Base-by-base conservation (phyloP, 2,888 invertebrate species). In the Hirtodrosophila trivittata region DNA sequence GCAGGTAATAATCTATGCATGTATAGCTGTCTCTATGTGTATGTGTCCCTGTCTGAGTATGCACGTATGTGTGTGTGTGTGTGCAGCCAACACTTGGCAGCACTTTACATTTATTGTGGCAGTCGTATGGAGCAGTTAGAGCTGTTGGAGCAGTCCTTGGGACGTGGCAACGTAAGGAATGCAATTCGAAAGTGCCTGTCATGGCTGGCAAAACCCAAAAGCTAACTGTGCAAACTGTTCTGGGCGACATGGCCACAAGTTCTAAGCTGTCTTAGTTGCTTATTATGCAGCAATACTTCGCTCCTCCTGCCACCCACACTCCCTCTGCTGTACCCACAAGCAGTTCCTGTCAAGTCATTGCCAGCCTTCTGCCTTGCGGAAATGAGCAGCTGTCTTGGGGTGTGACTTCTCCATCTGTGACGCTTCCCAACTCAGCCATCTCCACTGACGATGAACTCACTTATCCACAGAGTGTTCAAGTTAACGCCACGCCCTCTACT, bases 1-100 rank as follows among this genome's bases (percentile, higher is more conserved):
- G 86, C 87, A 81, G 87, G 86, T 82, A 85, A 81, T 85, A 81
- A 81, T 85, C 87, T 81, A 80, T 80, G 80, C 80, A 86, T 81
- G 85, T 80, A 63, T 83, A 63, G 62, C 58, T 62, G 30, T 42
- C 43, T 41, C 26, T 35, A 33, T 47, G 21, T 55, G 52, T 58
- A n/a, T 33, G 37, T 35, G 32, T 18, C 18, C 21, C 0, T 66
- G 16, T 47, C 1, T 47, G 7, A 47, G 14, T 28, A 9, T 43
- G 25, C 25, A 38, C n/a, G 16, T 42, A 50, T 39, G 46, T 10
- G 30, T 37, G 41, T 32, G 32, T 37, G 56, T 47, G 60, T 62
- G 49, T 52, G 72, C 52, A 39, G 82, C 65, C 68, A 62, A 83
- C 84, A 86, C 86, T 86, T 86, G 78, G 77, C 77, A 86, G 80